Percentiles rank a stretch among this genome's conserved stretches.
phyloP scores from a whole-genome alignment of 2,888 invertebrate species.

The Xanthia togata region DNA sequence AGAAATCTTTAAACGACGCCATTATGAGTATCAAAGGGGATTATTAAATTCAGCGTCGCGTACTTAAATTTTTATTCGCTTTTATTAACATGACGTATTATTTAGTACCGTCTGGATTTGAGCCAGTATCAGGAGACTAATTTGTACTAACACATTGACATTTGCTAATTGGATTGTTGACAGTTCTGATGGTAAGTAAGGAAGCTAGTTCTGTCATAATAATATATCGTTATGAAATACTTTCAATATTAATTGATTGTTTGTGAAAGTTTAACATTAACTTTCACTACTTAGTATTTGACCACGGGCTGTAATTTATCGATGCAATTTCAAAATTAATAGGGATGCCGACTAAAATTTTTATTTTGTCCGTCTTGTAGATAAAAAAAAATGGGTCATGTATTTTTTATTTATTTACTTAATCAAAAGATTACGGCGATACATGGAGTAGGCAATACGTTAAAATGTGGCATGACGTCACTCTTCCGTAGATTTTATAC shows the following conservation, averaged over 20 bases:
- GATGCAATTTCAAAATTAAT: conserved; percentile 24
- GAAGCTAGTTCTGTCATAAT: conserved; percentile 14
- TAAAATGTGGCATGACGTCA: no score
- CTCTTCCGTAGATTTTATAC: no score
- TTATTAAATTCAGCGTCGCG: conserved; percentile 39
- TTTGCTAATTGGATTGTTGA: conserved; percentile 35
- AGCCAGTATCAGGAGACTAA: conserved; percentile 2
- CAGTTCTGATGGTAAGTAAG: background rate
- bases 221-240: conserved; percentile 20
- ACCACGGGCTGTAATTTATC: conserved; percentile 26
- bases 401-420: no score
- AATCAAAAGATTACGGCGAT: no score
- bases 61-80: conserved; percentile 28
- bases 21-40: conserved; percentile 49
- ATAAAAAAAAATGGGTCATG: no score
- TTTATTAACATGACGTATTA: conserved; percentile 17
- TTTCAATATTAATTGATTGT: conserved; percentile 45
- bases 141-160: conserved; percentile 26
- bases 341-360: no score
- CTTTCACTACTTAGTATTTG: conserved; percentile 36
- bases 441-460: no score
- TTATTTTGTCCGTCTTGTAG: no score
- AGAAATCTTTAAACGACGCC: conserved; percentile 63
- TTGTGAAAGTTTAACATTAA: conserved; percentile 42
- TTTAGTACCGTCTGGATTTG: background rate